These are phyloP conservation scores for Zosterops borbonicus DNA, from an alignment of 2,113 vertebrate genomes.

Conservation along the genomic window DNA sequence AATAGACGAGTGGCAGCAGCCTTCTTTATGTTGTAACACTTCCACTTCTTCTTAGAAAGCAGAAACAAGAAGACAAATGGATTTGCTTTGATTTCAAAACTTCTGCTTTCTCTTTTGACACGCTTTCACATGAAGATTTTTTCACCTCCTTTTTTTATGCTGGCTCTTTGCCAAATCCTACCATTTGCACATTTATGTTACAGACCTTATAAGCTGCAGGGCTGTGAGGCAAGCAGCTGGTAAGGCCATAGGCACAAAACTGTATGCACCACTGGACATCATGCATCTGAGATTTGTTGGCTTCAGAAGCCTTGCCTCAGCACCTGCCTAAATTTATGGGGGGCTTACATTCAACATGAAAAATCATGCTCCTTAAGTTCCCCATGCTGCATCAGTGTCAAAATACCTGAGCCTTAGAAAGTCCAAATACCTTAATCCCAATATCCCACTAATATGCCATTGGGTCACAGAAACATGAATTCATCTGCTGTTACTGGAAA, in stretches of 20 bases:
- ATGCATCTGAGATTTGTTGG: neutral
- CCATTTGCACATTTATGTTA: neutral
- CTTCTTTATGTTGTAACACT: neutral
- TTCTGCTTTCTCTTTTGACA: neutral
- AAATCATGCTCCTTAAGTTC: neutral
- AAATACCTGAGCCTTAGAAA: neutral
- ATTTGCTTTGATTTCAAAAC: neutral
- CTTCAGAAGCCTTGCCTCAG: neutral
- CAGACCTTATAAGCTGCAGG: neutral
- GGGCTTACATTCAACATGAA: neutral
- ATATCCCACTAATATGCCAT: neutral
- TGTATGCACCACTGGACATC: accelerated
- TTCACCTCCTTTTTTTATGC: neutral
- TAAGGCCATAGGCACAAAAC: neutral
- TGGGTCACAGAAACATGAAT: neutral
- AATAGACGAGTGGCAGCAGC: neutral
- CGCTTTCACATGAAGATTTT: neutral
- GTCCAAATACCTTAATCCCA: neutral
- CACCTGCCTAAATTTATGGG: neutral
- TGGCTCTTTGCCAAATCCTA: neutral
- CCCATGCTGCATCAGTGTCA: neutral
- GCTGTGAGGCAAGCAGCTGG: neutral
- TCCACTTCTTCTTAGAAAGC: slow-evolving; percentile 25
- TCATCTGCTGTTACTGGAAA: neutral
- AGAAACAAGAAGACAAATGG: neutral